phyloP scores from a whole-genome alignment of 2,888 invertebrate species.

The Orthosia incerta region DNA sequence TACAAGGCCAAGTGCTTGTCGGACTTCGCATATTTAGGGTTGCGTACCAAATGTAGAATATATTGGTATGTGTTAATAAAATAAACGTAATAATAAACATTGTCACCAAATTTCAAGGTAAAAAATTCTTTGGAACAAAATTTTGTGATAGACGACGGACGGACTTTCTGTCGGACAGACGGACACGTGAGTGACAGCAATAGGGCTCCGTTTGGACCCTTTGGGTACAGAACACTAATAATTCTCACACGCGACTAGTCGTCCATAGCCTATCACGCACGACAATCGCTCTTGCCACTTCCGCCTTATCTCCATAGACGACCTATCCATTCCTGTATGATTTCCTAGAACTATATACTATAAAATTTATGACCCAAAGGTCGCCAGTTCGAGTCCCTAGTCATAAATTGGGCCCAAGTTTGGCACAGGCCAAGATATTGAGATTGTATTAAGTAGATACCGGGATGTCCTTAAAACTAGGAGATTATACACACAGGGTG shows the following conservation, averaged over 20 bases:
- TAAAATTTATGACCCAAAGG: slow-evolving; percentile 57
- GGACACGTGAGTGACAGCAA: too few relatives aligned
- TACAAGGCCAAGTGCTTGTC: too few relatives aligned
- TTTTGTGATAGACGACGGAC: too few relatives aligned
- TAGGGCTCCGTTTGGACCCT: too few relatives aligned
- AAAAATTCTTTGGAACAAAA: too few relatives aligned
- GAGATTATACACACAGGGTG: slow-evolving; percentile 17
- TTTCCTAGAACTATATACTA: slow-evolving; percentile 48
- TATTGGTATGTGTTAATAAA: too few relatives aligned
- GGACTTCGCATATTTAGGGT: too few relatives aligned
- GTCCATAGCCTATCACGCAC: background rate
- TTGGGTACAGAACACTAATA: too few relatives aligned
- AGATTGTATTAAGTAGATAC: slow-evolving; percentile 55
- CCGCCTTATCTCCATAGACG: slow-evolving; percentile 39
- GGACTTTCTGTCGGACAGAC: too few relatives aligned
- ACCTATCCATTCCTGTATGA: slow-evolving; percentile 43
- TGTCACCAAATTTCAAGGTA: too few relatives aligned
- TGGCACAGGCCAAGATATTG: slow-evolving; percentile 50
- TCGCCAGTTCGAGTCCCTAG: slow-evolving; percentile 50
- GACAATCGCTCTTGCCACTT: slow-evolving; percentile 33
- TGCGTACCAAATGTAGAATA: too few relatives aligned
- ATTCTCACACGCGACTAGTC: background rate
- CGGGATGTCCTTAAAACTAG: slow-evolving; percentile 32
- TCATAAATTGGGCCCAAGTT: slow-evolving; percentile 61
- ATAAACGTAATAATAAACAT: too few relatives aligned